These are phyloP conservation scores for Chromoteleia sp. DNA, from an alignment of 2,888 invertebrate genomes.

Conservation along the genomic window DNA sequence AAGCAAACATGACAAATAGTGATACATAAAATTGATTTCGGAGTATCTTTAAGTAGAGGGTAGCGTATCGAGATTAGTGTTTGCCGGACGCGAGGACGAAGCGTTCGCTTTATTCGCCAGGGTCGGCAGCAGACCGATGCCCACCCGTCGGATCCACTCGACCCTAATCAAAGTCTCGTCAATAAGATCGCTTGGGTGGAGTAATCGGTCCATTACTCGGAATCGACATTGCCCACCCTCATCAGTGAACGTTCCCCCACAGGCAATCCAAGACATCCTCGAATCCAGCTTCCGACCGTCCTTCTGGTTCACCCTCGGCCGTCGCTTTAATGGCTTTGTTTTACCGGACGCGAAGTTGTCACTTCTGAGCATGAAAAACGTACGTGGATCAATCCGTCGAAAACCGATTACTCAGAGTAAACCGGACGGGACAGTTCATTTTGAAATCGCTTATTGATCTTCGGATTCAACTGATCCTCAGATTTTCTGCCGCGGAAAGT, in stretches of 20 bases:
- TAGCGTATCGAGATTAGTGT: conserved; percentile 67
- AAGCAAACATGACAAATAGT: conserved; percentile 60
- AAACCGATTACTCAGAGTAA: conserved; percentile 35
- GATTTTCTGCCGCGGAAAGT: neutral
- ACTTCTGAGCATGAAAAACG: conserved; percentile 45
- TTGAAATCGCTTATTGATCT: neutral
- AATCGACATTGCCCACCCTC: conserved; percentile 82
- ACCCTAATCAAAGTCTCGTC: conserved; percentile 85
- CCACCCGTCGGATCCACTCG: conserved; percentile 84
- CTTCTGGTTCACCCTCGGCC: conserved; percentile 69
- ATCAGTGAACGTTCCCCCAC: conserved; percentile 52
- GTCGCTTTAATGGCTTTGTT: conserved; percentile 60
- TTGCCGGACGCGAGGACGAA: conserved; percentile 57
- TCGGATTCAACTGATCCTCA: conserved; percentile 1
- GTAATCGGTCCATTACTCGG: conserved; percentile 84
- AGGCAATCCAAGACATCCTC: conserved; percentile 65
- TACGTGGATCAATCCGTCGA: conserved; percentile 52
- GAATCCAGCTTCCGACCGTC: conserved; percentile 74
- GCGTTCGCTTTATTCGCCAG: conserved; percentile 58
- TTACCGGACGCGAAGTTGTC: conserved; percentile 40
- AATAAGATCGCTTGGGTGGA: conserved; percentile 83
- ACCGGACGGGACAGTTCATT: neutral
- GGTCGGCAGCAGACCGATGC: conserved; percentile 76
- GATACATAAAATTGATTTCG: conserved; percentile 69
- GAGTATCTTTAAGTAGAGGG: conserved; percentile 66